Conservation (phyloP, 2,113 vertebrate genomes). For the Amblyornis subalaris region DNA sequence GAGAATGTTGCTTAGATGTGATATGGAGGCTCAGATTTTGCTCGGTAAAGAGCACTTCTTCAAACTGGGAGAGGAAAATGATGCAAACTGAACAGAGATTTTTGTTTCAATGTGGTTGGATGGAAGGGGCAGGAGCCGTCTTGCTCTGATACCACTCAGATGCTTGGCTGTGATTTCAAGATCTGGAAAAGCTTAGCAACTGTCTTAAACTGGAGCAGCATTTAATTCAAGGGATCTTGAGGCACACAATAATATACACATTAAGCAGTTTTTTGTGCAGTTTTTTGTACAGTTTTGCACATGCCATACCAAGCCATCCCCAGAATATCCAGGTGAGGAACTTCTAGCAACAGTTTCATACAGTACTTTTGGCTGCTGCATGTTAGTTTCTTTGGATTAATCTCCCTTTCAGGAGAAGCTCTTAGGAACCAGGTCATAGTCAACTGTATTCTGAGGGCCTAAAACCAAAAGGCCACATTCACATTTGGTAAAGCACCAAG, state of each 20-base stretch:
- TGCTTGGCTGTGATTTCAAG: not conserved
- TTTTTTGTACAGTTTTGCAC: not conserved
- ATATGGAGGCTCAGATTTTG: not conserved
- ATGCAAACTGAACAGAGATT: not conserved
- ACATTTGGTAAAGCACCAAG: not conserved
- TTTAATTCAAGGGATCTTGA: not conserved
- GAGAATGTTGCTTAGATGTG: not conserved
- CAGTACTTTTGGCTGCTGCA: not conserved
- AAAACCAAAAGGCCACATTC: not conserved
- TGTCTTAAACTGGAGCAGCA: not conserved
- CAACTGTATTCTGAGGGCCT: not conserved
- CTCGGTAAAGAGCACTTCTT: not conserved
- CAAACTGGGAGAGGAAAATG: not conserved
- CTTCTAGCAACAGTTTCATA: not conserved
- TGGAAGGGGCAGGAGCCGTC: not conserved
- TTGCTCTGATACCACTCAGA: not conserved
- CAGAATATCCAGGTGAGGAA: not conserved
- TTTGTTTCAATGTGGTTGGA: accelerated
- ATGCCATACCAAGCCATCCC: not conserved
- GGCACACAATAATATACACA: not conserved
- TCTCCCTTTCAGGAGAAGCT: not conserved
- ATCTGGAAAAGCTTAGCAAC: not conserved
- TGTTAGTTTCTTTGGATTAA: not conserved
- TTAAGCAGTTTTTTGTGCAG: not conserved
- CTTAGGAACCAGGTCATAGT: not conserved